A percentile compares a stretch with the other conserved stretches of the same genome.
These are phyloP conservation scores for Eupithecia insigniata DNA, from an alignment of 2,888 invertebrate species.

Conservation along the genomic window DNA sequence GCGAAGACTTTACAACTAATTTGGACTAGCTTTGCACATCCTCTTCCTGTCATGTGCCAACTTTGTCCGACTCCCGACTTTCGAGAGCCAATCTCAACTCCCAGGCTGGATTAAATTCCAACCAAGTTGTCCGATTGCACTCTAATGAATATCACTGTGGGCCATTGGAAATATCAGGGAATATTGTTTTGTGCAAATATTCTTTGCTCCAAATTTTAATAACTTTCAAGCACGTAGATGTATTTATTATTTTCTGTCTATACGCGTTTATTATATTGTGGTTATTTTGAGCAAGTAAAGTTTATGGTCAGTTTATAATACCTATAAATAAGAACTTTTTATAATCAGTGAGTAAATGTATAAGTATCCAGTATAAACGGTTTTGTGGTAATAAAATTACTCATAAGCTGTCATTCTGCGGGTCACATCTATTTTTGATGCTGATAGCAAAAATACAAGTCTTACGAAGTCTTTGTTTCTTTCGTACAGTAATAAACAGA, in stretches of 20 bases:
- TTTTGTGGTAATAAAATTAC: constrained; percentile 25
- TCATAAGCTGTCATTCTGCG: constrained; percentile 5
- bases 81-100: constrained; percentile 13
- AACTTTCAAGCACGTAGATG: neutral
- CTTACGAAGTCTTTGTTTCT: neutral
- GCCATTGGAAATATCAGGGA: neutral
- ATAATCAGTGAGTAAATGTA: neutral
- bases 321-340: neutral
- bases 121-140: constrained; percentile 37
- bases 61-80: constrained; percentile 42
- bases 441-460: neutral
- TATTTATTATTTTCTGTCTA: neutral
- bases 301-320: neutral
- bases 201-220: neutral
- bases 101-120: constrained; percentile 44
- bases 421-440: neutral
- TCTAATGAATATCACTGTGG: constrained; percentile 1
- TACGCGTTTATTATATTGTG: neutral
- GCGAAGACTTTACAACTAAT: constrained; percentile 48
- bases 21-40: constrained; percentile 51
- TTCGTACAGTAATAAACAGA: neutral
- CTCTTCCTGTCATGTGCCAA: constrained; percentile 46
- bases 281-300: neutral
- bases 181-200: neutral
- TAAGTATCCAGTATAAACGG: neutral